Conservation (phyloP, 2,113 vertebrate genomes). For the Daphoenositta chrysoptera region DNA sequence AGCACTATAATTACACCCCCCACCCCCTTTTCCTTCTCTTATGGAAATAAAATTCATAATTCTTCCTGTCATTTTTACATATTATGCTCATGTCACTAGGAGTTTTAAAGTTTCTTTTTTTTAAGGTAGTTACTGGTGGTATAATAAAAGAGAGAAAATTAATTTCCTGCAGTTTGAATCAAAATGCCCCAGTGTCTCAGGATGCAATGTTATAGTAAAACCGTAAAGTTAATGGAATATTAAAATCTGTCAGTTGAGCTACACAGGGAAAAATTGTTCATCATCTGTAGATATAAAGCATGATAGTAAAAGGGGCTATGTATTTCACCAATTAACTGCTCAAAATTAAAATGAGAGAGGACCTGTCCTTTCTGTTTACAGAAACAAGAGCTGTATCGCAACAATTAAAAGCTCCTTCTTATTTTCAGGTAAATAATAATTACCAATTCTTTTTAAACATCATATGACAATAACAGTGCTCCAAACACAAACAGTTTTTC, state of each 20-base stretch:
- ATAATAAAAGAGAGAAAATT: constrained; percentile 72
- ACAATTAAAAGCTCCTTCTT: not conserved
- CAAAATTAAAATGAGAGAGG: constrained; percentile 20
- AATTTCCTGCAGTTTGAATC: constrained; percentile 72
- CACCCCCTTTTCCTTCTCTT: constrained; percentile 22
- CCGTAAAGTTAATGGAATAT: constrained; percentile 75
- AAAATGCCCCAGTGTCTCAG: constrained; percentile 58
- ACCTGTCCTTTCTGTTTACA: not conserved
- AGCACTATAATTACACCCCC: constrained; percentile 49
- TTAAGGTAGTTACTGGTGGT: constrained; percentile 47
- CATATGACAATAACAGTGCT: not conserved
- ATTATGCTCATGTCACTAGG: constrained; percentile 42
- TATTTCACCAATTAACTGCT: constrained; percentile 58
- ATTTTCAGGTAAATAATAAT: constrained; percentile 57
- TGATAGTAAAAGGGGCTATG: constrained; percentile 2
- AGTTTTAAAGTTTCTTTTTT: constrained; percentile 57
- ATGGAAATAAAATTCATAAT: constrained; percentile 63
- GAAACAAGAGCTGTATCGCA: not conserved
- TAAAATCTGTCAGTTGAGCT: constrained; percentile 71
- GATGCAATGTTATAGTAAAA: constrained; percentile 54
- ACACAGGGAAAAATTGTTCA: constrained; percentile 62
- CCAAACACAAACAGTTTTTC: constrained; percentile 41
- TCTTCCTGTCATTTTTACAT: constrained; percentile 64
- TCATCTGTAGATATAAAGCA: constrained; percentile 34
- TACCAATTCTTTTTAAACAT: constrained; percentile 17